phyloP scores from a whole-genome alignment of 2,113 vertebrate species.

The Coracopsis vasa region DNA sequence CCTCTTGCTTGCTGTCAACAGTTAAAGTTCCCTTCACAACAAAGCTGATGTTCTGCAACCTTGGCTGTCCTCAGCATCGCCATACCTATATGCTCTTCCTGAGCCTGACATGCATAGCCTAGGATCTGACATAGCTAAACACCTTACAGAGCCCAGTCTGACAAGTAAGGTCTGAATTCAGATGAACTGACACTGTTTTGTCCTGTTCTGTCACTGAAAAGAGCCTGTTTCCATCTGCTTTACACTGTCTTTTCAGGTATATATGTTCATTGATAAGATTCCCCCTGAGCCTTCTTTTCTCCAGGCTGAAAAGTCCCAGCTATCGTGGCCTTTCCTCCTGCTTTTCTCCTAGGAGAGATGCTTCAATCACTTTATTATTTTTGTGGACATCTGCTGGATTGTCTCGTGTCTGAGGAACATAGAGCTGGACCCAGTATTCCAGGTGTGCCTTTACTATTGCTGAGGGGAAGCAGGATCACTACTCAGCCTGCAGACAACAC shows the following conservation, averaged over 20 bases:
- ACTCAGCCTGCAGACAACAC: not conserved
- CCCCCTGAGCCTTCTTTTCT: not conserved
- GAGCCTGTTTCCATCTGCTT: not conserved
- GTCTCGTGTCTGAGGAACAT: not conserved
- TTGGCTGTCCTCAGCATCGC: rapidly evolving
- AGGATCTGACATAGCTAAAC: not conserved
- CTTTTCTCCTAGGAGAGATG: not conserved
- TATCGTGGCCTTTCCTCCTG: not conserved
- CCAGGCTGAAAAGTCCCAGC: not conserved
- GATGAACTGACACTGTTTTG: not conserved
- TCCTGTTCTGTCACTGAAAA: not conserved
- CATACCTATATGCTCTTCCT: not conserved
- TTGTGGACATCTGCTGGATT: not conserved
- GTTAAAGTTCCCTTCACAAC: not conserved
- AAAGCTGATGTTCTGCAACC: not conserved
- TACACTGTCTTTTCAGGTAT: not conserved
- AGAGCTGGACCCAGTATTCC: not conserved
- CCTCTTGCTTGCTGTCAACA: not conserved
- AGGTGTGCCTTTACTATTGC: not conserved
- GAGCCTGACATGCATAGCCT: not conserved
- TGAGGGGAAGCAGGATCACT: not conserved
- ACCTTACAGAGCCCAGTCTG: not conserved
- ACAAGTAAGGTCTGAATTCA: not conserved
- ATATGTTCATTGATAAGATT: not conserved
- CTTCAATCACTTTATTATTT: not conserved